Evolutionary conservation across 2,113 vertebrate species (phyloP), one percentile per base, ranked within the genome.

Genomic region (Hystrix cristata): DNA sequence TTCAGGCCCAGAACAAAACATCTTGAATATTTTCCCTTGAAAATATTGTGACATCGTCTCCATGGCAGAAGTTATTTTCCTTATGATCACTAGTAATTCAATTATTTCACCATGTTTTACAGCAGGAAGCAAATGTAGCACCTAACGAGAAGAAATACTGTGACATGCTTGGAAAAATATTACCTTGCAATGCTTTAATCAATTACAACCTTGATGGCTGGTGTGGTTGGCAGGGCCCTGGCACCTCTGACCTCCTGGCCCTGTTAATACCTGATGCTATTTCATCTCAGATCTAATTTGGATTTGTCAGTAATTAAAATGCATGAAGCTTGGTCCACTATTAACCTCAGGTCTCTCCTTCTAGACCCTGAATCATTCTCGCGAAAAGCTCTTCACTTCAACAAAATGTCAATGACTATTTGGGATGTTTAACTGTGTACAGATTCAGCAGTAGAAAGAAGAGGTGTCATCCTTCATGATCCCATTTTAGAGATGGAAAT

Each of bases 271-370:
- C 71, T 57, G 87, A 95, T 72, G 90, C 89, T 95, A 95, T 98
- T 98, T 98, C 98, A 98, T 89, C 95, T 90, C n/a, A 27, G 60
- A 98, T 98, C 98, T 98, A 97, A 98, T 98, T 98, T 98, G 92
- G 86, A 74, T 95, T 97, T 98, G 93, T 96, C 95, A 85, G 96
- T 98, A 98, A 99, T 98, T 99, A 98, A 98, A 98, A 98, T 96
- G 97, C 3, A 10, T 65, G 71, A 93, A 93, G 83, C 91, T 78
- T 38, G 59, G 95, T 95, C 92, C 34, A 94, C 67, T 74, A 95
- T 97, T 98, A 98, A 98, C 96, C 98, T 92, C 84, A 81, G 64
- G 18, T 91, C 96, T 97, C 82, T 88, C 62, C 46, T 84, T 90
- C 95, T 55, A 80, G 86, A 95, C 94, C 95, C 82, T 55, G 71